Evolutionary conservation across 2,888 invertebrate genomes (phyloP), one percentile per base, ranked within the genome.

Genomic region (Teleiodes luculella): DNA sequence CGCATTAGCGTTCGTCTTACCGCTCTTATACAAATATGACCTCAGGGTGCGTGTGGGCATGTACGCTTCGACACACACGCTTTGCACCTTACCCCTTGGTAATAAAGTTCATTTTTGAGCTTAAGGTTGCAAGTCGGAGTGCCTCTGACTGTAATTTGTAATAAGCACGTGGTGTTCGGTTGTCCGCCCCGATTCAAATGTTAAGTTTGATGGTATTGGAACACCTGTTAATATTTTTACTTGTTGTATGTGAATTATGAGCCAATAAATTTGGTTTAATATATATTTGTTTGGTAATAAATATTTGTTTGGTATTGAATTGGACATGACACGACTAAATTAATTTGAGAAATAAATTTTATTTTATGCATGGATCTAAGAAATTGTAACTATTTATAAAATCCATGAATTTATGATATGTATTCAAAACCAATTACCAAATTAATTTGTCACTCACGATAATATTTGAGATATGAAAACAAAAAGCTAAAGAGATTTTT

Each of bases 21-120:
- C 60, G 71, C 66, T 70, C 68, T 61, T 67, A 63, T 68, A 61
- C 43, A 43, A 43, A 43, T 43, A 43, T 67, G 65, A 64, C 76
- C 74, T 64, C 66, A 58, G 70, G 69, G 24, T 24, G 18, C 24
- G 18, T 11, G 18, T 18, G 37, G 13, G 39, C 18, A 1, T 11
- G 41, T 41, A 41, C 43, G 4, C 1, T 11, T 7, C 8, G 24
- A 18, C 20, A 43, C 20, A 11, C 5, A 24, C 11, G 24, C 43
- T 43, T 43, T 39, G 10, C 1, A 37, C 39, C 2, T 16, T 39
- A 14, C 10, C 16, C 18, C 39, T 16, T 39, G 16, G 18, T 1
- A 10, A 8, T 39, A 39, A 1, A 39, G 39, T 14, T 8, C 2
- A 13, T 18, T 18, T 18, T 39, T 39, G 16, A 39, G 6, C 24